phyloP scores from a whole-genome alignment of 2,797 vertebrate species.

The Lithobates pipiens region DNA sequence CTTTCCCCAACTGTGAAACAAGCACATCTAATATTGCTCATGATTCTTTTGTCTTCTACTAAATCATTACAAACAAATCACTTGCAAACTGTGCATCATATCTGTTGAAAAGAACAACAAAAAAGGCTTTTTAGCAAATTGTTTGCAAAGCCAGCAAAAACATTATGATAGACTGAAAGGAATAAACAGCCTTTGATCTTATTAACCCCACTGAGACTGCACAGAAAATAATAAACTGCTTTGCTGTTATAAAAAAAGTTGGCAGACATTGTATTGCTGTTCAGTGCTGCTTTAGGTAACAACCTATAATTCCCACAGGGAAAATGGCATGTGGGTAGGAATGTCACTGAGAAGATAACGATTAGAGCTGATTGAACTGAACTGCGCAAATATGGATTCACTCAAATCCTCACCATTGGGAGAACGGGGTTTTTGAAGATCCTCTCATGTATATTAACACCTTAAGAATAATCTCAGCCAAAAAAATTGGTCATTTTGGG shows the following conservation, averaged over 20 bases:
- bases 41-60: conserved; percentile 50
- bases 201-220: conserved; percentile 18
- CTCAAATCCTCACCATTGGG: background rate
- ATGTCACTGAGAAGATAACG: background rate
- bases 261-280: background rate
- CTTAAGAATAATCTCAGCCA: too few species aligned
- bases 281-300: background rate
- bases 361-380: background rate
- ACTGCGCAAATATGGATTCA: background rate
- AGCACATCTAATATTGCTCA: conserved; percentile 55
- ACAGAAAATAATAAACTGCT: background rate
- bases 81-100: conserved; percentile 38
- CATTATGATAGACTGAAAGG: conserved; percentile 14
- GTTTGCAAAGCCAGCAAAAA: conserved; percentile 49
- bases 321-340: background rate
- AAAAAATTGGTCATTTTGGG: too few species aligned
- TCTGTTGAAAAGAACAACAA: conserved; percentile 36
- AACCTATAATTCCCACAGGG: background rate
- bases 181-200: conserved; percentile 28
- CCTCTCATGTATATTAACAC: too few species aligned
- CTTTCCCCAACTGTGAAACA: conserved; percentile 49
- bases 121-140: conserved; percentile 30
- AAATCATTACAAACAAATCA: conserved; percentile 59
- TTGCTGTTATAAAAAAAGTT: background rate
- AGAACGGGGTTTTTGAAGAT: background rate